Evolutionary conservation across 2,888 invertebrate genomes (phyloP).

Genomic region (Coenonympha glycerion): DNA sequence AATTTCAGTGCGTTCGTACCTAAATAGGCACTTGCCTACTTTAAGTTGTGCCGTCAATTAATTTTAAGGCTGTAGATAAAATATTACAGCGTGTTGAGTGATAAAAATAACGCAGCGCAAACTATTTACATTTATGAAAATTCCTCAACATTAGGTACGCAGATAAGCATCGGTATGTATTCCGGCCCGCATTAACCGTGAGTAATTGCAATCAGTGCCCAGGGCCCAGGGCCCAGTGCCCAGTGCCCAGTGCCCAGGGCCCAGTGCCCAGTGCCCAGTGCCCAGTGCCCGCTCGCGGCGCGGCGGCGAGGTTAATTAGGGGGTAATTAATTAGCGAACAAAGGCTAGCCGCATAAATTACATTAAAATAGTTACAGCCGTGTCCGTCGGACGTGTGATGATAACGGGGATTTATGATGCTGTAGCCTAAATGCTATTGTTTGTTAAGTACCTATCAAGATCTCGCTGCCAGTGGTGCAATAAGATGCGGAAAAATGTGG

Average conservation of each 20-base stretch:
- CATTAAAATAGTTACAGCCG: not conserved
- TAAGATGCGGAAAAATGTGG: no score
- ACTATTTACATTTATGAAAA: not conserved
- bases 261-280: no score
- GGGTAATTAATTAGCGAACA: constrained; percentile 5
- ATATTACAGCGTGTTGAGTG: not conserved
- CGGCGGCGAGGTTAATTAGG: not conserved
- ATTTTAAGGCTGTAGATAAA: no score
- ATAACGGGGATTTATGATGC: constrained; percentile 1
- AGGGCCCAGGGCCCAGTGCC: no score
- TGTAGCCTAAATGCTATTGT: not conserved
- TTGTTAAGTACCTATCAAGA: no score
- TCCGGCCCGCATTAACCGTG: not conserved
- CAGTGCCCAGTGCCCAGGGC: no score
- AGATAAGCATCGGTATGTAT: constrained; percentile 4
- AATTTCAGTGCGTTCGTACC: no score
- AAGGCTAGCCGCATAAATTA: constrained; percentile 2
- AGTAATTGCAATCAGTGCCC: not conserved
- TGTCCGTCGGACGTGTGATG: constrained; percentile 10
- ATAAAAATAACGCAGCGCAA: not conserved
- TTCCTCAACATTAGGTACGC: constrained; percentile 3
- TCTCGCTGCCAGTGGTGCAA: no score
- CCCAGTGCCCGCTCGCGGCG: no score
- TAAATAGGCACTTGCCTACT: no score
- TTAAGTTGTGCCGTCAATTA: no score